Conservation (phyloP, 2,797 vertebrate genomes). For the Malurus splendens region DNA sequence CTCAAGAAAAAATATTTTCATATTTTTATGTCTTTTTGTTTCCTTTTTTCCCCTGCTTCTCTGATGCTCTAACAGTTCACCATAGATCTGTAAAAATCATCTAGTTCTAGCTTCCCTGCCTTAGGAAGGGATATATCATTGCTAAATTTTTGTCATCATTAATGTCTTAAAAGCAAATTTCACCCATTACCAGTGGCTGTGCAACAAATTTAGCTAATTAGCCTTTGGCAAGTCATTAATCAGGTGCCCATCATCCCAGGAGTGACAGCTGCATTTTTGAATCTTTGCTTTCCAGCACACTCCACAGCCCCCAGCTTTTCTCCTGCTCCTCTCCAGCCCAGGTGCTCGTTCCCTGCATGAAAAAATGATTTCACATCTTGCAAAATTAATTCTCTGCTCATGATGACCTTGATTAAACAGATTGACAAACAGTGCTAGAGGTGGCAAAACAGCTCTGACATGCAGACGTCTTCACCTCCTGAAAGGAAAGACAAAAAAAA, state of each 20-base stretch:
- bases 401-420: slow-evolving; percentile 19
- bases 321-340: not conserved
- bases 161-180: not conserved
- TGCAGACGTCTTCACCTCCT: not conserved
- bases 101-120: not conserved
- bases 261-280: not conserved
- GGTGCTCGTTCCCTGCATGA: not conserved
- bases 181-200: not conserved
- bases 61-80: not conserved
- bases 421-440: not conserved
- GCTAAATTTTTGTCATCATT: not conserved
- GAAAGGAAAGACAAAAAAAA: not conserved
- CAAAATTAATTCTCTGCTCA: slow-evolving; percentile 19
- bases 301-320: not conserved
- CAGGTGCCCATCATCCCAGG: not conserved
- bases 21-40: not conserved
- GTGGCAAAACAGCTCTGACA: not conserved
- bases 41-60: not conserved
- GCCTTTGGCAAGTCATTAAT: not conserved
- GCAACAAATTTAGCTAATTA: not conserved
- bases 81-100: not conserved
- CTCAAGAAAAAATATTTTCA: not conserved
- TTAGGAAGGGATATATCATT: not conserved
- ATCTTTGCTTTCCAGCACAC: not conserved
- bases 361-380: not conserved